These are phyloP conservation scores for Oxyscelio sp. DNA, from an alignment of 2,888 invertebrate genomes.

Conservation along the genomic window DNA sequence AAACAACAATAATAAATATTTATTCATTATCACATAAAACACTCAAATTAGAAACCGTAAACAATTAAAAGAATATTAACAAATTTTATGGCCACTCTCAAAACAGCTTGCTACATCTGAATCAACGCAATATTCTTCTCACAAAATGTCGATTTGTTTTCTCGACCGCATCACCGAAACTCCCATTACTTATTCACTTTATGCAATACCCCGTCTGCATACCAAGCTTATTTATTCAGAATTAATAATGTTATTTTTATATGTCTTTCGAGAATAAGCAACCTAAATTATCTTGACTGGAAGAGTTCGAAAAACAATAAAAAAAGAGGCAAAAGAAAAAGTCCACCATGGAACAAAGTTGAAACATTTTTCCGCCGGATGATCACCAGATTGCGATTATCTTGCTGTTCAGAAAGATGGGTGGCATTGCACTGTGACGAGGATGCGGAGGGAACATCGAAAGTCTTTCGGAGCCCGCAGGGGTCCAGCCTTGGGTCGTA, in stretches of 20 bases:
- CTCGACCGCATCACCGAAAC: too few relatives aligned
- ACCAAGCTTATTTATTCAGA: constrained; percentile 29
- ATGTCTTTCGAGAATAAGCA: constrained; percentile 36
- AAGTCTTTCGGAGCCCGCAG: constrained; percentile 55
- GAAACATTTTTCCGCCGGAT: constrained; percentile 19
- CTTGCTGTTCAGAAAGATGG: constrained; percentile 52
- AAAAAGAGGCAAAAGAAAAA: constrained; percentile 11
- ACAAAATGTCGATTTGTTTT: too few relatives aligned
- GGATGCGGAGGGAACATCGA: constrained; percentile 40
- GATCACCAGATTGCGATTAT: constrained; percentile 36
- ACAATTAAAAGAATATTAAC: too few relatives aligned
- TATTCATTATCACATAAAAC: too few relatives aligned
- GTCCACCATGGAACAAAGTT: neutral
- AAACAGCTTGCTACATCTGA: too few relatives aligned
- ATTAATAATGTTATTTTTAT: constrained; percentile 53
- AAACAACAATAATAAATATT: too few relatives aligned
- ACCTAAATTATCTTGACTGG: neutral
- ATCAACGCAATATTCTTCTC: too few relatives aligned
- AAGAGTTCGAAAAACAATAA: constrained; percentile 48
- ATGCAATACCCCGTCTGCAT: constrained; percentile 26
- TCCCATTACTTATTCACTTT: constrained; percentile 25
- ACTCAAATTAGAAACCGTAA: too few relatives aligned
- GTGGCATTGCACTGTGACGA: constrained; percentile 62
- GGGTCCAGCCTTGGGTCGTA: constrained; percentile 55
- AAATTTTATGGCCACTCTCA: too few relatives aligned